Conservation (phyloP, 2,888 invertebrate species). For the Xylophagus ater region DNA sequence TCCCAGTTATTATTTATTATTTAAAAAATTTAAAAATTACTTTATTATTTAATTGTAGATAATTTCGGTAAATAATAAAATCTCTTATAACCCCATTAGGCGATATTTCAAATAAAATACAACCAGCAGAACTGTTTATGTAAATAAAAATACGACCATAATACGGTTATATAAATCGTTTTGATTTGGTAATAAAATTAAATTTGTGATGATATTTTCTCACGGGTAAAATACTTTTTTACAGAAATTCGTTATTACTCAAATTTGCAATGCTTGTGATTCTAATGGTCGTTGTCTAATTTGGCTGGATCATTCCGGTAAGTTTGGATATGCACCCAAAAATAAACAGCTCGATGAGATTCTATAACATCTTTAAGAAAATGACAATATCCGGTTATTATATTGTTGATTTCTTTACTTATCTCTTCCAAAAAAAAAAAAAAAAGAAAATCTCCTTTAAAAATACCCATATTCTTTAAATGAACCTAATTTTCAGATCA, state of each 20-base stretch:
- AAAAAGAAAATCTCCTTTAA: conserved; percentile 6
- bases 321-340: conserved; percentile 33
- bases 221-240: conserved; percentile 62
- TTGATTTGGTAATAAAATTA: conserved; percentile 11
- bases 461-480: conserved; percentile 25
- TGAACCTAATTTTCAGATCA: conserved; percentile 40
- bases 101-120: conserved; percentile 1
- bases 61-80: background rate
- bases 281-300: conserved; percentile 29
- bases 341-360: conserved; percentile 12
- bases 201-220: conserved; percentile 24
- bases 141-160: conserved; percentile 1
- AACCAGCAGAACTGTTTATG: background rate
- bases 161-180: conserved; percentile 9
- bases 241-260: conserved; percentile 48
- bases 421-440: conserved; percentile 15
- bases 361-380: conserved; percentile 16
- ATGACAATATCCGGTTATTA: conserved; percentile 14
- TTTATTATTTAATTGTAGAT: too few species aligned
- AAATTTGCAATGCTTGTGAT: conserved; percentile 36
- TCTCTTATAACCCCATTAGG: background rate
- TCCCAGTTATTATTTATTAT: too few species aligned
- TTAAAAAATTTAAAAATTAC: too few species aligned
- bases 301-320: conserved; percentile 27
- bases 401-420: conserved; percentile 16